Base-by-base conservation (phyloP, 2,113 vertebrate genomes). In the Hippocampus guttulatus region DNA sequence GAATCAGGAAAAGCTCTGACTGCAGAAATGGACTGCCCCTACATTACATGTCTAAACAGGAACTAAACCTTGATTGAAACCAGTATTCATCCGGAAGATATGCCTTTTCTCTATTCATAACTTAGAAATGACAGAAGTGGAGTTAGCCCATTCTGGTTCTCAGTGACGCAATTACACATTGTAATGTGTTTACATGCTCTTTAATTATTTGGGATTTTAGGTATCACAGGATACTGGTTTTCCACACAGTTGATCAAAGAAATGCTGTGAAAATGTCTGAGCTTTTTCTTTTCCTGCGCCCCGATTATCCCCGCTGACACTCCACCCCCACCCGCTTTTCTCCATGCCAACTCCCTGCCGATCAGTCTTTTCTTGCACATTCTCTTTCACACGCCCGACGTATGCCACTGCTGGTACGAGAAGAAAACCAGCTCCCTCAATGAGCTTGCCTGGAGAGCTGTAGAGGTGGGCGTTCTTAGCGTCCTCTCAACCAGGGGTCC, bases 401-500 rank as follows among this genome's bases (percentile, higher is more conserved):
- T 85, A 79, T 60, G 69, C 74, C 68, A 70, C 65, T 68, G 68
- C 49, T n/a, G 38, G 68, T 87, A 85, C 83, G 89, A 84, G 80
- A 83, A 88, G 81, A 81, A 65, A 52, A 79, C 73, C 70, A 52
- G 55, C 77, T 72, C 81, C 84, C 61, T 86, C 82, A 87, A 70
- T 72, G 79, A 85, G 83, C 76, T 82, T 72, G 85, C 73, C 85
- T 62, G 87, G 80, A 49, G 76, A 86, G 30, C 79, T 82, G 79
- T 69, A 84, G 78, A 27, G n/a, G 55, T 15, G 25, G 27, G 58
- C 27, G 58, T 81, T 83, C 77, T 85, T 73, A 52, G 84, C 86
- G 85, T 89, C 85, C 81, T 89, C 86, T 86, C 88, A 88, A 75
- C 80, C 83, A 81, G 88, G 86, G 88, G 86, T 88, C 89, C 84